Conservation (phyloP, 2,888 invertebrate species). For the Linyphia triangularis region DNA sequence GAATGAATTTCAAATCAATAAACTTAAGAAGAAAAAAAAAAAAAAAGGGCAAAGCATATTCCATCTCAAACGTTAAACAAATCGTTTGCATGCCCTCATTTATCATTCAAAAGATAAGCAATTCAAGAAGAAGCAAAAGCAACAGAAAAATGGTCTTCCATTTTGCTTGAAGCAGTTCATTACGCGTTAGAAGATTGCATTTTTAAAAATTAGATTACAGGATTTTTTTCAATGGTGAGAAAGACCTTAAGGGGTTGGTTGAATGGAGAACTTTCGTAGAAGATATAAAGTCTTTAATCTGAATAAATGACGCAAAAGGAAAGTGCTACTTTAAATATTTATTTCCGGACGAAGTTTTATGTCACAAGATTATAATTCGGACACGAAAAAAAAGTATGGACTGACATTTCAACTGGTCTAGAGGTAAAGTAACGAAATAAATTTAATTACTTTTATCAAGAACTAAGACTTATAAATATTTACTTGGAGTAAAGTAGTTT, state of each 20-base stretch:
- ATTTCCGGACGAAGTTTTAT: neutral
- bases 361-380: too few species aligned
- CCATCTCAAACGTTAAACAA: neutral
- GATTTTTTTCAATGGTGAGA: too few species aligned
- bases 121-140: neutral
- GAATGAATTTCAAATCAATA: neutral
- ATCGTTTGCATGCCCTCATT: neutral
- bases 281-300: neutral
- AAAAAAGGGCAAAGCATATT: neutral
- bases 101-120: neutral
- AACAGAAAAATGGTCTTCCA: neutral
- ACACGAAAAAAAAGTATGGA: too few species aligned
- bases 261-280: neutral
- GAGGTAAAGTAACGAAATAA: too few species aligned
- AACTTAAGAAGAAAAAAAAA: neutral
- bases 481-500: too few species aligned
- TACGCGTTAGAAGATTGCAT: neutral
- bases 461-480: too few species aligned
- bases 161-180: neutral
- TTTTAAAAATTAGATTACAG: neutral
- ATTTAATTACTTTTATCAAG: too few species aligned
- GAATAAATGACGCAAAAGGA: neutral
- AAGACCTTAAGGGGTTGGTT: neutral
- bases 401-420: too few species aligned
- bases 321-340: neutral